phyloP scores from a whole-genome alignment of 2,888 invertebrate species.

The Urechis unicinctus region DNA sequence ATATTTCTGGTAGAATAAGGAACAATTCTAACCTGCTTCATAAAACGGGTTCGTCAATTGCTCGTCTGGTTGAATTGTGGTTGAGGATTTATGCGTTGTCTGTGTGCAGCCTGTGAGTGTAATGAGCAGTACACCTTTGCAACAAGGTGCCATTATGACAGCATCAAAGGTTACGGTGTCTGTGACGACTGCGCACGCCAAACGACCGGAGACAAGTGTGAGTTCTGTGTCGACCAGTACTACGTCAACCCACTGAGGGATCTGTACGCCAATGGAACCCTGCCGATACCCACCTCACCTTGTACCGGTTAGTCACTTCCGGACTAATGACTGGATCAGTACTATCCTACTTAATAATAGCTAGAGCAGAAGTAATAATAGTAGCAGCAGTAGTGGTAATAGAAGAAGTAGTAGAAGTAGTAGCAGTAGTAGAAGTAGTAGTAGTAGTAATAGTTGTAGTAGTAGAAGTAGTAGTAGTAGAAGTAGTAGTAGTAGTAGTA shows the following conservation, averaged over 20 bases:
- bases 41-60: no score
- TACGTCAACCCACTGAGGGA: neutral
- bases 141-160: neutral
- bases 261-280: neutral
- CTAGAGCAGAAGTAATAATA: neutral
- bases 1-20: neutral
- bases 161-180: neutral
- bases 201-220: neutral
- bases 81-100: no score
- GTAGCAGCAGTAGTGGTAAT: slow-evolving; percentile 1
- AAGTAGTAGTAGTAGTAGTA: slow-evolving; percentile 16
- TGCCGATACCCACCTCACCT: no score
- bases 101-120: neutral
- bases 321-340: no score
- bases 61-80: no score
- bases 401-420: slow-evolving; percentile 12
- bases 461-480: slow-evolving; percentile 14
- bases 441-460: slow-evolving; percentile 15
- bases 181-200: neutral
- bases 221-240: neutral
- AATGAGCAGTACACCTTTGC: neutral
- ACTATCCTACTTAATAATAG: no score
- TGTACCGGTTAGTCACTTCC: no score
- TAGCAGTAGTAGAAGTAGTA: slow-evolving; percentile 16
- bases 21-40: neutral